Conservation (phyloP, 2,888 invertebrate genomes). For the Chaetogeoica ovagalla region DNA sequence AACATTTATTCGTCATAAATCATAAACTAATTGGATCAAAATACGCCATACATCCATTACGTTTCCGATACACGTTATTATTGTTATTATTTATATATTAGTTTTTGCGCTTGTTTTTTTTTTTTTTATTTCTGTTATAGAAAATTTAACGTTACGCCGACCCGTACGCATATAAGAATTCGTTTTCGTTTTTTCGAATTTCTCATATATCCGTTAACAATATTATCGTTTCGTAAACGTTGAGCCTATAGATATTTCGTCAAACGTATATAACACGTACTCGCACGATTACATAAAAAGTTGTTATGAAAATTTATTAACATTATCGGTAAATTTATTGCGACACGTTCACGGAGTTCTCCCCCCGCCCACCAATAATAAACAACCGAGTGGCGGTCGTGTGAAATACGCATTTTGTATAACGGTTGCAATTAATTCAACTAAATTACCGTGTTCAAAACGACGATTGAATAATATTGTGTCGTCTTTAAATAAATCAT, state of each 20-base stretch:
- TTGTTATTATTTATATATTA: background rate
- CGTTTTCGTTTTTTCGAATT: background rate
- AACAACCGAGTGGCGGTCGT: slow-evolving; percentile 1
- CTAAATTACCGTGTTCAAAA: slow-evolving; percentile 14
- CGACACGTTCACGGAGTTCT: slow-evolving; percentile 14
- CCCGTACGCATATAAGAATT: too few relatives aligned
- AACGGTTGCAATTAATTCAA: slow-evolving; percentile 27
- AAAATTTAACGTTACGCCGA: too few relatives aligned
- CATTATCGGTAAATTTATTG: slow-evolving; percentile 33
- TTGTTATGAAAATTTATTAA: slow-evolving; percentile 41
- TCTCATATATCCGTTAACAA: background rate
- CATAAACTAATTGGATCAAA: slow-evolving; percentile 29
- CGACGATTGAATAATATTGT: background rate
- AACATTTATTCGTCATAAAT: slow-evolving; percentile 10
- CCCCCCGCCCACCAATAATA: slow-evolving; percentile 11
- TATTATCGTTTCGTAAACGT: background rate
- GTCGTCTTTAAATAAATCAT: slow-evolving; percentile 21
- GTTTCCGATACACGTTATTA: slow-evolving; percentile 3
- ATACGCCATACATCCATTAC: background rate
- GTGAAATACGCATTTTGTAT: background rate
- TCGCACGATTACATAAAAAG: background rate
- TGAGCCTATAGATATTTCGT: background rate
- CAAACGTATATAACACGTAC: background rate
- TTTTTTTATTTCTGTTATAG: too few relatives aligned
- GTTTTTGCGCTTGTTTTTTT: too few relatives aligned